Evolutionary conservation across 2,797 vertebrate genomes (phyloP).

Genomic region (Microctenopoma stevenorrisi): DNA sequence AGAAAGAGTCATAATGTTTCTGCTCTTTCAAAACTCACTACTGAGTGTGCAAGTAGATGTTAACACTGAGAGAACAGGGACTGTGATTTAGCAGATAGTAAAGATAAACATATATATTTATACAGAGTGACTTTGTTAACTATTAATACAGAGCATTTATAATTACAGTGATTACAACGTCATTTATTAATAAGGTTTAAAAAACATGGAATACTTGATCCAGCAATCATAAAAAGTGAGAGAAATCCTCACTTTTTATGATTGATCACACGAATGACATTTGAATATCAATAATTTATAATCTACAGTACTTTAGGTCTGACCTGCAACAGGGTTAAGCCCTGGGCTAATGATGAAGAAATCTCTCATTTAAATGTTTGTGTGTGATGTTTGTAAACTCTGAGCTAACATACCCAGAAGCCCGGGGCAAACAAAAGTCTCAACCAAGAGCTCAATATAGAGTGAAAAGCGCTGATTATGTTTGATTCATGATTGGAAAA

Average conservation of each 20-base stretch:
- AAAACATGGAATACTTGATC: neutral
- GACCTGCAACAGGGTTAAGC: slow-evolving; percentile 31
- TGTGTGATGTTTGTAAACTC: slow-evolving; percentile 32
- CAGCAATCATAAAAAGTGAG: no score
- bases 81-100: slow-evolving; percentile 10
- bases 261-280: neutral
- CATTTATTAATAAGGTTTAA: neutral
- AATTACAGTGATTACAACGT: neutral
- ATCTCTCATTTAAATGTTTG: slow-evolving; percentile 49
- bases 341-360: slow-evolving; percentile 11
- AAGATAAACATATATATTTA: slow-evolving; percentile 2
- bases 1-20: slow-evolving; percentile 27
- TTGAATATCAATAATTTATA: neutral
- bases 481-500: slow-evolving; percentile 11
- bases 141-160: neutral
- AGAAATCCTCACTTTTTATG: no score
- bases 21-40: slow-evolving; percentile 36
- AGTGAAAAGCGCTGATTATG: slow-evolving; percentile 16
- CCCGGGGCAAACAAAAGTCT: slow-evolving; percentile 4
- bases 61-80: slow-evolving; percentile 16
- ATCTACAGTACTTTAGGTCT: slow-evolving; percentile 1
- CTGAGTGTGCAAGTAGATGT: slow-evolving; percentile 18
- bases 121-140: neutral
- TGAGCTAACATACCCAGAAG: slow-evolving; percentile 36
- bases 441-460: slow-evolving; percentile 41